A percentile compares a stretch with the other conserved stretches of the same genome.
phyloP scores from a whole-genome alignment of 2,797 vertebrate genomes.

The Acipenser oxyrinchus region DNA sequence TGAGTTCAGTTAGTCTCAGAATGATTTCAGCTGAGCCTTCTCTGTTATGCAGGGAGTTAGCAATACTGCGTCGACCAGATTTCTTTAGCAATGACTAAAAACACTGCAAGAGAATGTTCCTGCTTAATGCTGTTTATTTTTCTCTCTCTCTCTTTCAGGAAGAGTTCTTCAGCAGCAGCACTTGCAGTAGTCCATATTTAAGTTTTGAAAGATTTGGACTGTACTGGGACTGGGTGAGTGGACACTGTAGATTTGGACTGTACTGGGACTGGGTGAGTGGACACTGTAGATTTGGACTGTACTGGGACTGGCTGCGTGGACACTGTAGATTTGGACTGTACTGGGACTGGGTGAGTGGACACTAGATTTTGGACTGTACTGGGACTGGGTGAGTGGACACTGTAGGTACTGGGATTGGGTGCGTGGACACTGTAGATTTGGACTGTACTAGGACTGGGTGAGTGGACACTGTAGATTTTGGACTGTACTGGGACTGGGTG shows the following conservation, averaged over 20 bases:
- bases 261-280: constrained; percentile 55
- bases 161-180: constrained; percentile 47
- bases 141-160: constrained; percentile 44
- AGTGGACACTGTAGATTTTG: constrained; percentile 44
- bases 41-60: too few species aligned
- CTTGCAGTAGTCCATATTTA: constrained; percentile 54
- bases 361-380: constrained; percentile 22
- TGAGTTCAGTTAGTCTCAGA: too few species aligned
- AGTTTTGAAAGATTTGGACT: constrained; percentile 52
- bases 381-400: constrained; percentile 61
- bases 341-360: constrained; percentile 52
- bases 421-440: constrained; percentile 55
- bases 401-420: constrained; percentile 43
- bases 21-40: too few species aligned
- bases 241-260: constrained; percentile 34
- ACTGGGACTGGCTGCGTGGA: constrained; percentile 60
- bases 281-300: constrained; percentile 29
- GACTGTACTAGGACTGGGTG: constrained; percentile 47
- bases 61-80: too few species aligned
- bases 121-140: constrained; percentile 26
- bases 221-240: constrained; percentile 48
- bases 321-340: constrained; percentile 41
- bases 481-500: constrained; percentile 39
- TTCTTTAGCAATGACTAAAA: too few species aligned
- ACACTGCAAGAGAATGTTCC: constrained; percentile 18